Evolutionary conservation across 2,113 vertebrate genomes (phyloP), one percentile per base, ranked within the genome.

Genomic region (Protomyctophum bolini): DNA sequence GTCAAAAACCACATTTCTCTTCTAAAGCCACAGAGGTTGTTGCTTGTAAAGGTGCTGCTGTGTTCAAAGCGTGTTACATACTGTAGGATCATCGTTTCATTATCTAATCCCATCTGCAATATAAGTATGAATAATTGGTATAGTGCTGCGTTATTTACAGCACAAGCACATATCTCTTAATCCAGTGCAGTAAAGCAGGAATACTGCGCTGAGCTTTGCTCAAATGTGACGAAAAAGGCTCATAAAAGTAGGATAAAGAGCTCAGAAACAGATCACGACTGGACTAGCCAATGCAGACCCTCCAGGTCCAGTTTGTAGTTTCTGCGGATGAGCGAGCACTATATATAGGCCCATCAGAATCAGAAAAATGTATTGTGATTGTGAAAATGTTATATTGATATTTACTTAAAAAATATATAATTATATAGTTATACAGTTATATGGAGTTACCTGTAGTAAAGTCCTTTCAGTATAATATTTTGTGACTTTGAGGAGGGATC

Each of bases 401-500:
- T 56, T 56, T 56, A 15, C n/a, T 14, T 2, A 11, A 2, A 10
- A 15, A 10, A 33, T 33, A 11, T 1, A 10, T 15, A 10, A n/a
- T n/a, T 8, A 59, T 10, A 10, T 63, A 48, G 60, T 14, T 63
- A 21, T 10, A 9, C 55, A 62, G 33, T 50, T 58, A 41, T 57
- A 7, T 21, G 21, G n/a, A 8, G 55, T 21, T 57, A 41, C 33
- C 33, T 33, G 15, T 21, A 57, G 14, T 15, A n/a, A n/a, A n/a
- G n/a, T n/a, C 7, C n/a, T 7, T 15, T 7, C 5, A 57, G 3
- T 57, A 1, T 11, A 15, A 57, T 56, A 8, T 58, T 15, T 50
- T 60, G 2, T 45, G 50, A 64, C 28, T 50, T 83, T 84, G 29
- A 33, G 48, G 86, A 86, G 88, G 88, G 90, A 90, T 88, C 87